phyloP scores from a whole-genome alignment of 2,797 vertebrate species.

The Chaenodraco wilsoni region DNA sequence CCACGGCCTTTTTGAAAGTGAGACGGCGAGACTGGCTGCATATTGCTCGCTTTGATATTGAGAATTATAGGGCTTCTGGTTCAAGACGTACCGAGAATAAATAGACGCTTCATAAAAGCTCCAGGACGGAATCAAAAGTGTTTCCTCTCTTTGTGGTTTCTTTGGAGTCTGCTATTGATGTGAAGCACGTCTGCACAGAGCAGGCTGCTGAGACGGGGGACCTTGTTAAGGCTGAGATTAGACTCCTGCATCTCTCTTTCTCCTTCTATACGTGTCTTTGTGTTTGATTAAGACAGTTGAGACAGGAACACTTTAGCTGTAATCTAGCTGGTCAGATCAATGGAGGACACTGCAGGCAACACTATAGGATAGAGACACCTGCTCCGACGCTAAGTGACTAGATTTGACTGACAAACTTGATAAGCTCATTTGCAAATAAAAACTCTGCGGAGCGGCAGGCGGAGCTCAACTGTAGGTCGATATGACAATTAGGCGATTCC shows the following conservation, averaged over 20 bases:
- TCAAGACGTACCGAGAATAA: constrained; percentile 44
- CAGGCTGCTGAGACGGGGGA: constrained; percentile 32
- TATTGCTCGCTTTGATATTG: constrained; percentile 30
- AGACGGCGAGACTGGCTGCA: constrained; percentile 34
- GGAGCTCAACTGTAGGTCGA: constrained; percentile 33
- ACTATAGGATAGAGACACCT: constrained; percentile 22
- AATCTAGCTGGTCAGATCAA: constrained; percentile 19
- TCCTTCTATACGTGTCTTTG: constrained; percentile 23
- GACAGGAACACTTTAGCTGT: neutral
- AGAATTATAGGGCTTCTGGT: constrained; percentile 29
- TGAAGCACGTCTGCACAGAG: constrained; percentile 37
- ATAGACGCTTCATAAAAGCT: constrained; percentile 43
- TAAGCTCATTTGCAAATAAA: constrained; percentile 45
- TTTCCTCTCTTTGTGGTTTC: constrained; percentile 40
- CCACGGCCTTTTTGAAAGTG: constrained; percentile 28
- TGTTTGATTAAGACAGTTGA: constrained; percentile 33
- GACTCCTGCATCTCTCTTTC: constrained; percentile 35
- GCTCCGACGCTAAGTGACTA: constrained; percentile 12
- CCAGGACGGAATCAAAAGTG: constrained; percentile 39
- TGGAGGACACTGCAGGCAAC: constrained; percentile 1
- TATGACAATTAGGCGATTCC: constrained; percentile 47
- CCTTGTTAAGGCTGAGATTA: constrained; percentile 52
- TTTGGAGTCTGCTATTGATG: constrained; percentile 27
- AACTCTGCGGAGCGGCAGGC: constrained; percentile 18
- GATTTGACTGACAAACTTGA: constrained; percentile 45